Percentiles rank a stretch among this genome's conserved stretches.
Conservation (phyloP, 2,888 invertebrate species). For the Epinotia ramella region DNA sequence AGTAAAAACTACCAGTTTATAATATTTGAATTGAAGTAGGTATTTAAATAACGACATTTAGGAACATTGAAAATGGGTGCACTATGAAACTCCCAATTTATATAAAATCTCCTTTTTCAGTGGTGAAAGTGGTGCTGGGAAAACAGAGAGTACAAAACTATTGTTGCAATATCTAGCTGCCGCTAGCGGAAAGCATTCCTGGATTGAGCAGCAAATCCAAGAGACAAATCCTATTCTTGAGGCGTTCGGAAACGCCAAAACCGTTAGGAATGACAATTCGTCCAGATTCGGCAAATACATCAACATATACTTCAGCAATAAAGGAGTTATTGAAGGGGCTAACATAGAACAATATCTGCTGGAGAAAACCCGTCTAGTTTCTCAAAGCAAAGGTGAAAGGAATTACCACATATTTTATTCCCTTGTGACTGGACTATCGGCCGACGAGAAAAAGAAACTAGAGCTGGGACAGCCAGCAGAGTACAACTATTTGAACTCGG, state of each 20-base stretch:
- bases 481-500: conserved; percentile 93
- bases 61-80: too few species aligned
- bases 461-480: conserved; percentile 90
- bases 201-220: conserved; percentile 98
- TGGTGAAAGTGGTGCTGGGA: conserved; percentile 98
- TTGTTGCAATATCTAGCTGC: conserved; percentile 97
- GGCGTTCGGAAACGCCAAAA: conserved; percentile 99
- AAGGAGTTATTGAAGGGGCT: conserved; percentile 96
- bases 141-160: conserved; percentile 98
- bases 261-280: conserved; percentile 97
- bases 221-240: conserved; percentile 98
- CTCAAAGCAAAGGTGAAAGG: conserved; percentile 94
- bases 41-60: too few species aligned
- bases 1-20: too few species aligned
- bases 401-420: conserved; percentile 99
- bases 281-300: conserved; percentile 98
- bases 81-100: background rate
- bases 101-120: conserved; percentile 77
- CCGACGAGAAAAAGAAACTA: conserved; percentile 91
- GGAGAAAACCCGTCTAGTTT: conserved; percentile 97
- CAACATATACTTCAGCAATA: conserved; percentile 93
- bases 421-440: conserved; percentile 92
- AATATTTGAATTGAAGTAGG: too few species aligned
- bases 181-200: conserved; percentile 97
- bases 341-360: conserved; percentile 97